These are phyloP conservation scores for Heliothis virescens DNA, from an alignment of 1,140 invertebrate genomes.

Conservation along the genomic window DNA sequence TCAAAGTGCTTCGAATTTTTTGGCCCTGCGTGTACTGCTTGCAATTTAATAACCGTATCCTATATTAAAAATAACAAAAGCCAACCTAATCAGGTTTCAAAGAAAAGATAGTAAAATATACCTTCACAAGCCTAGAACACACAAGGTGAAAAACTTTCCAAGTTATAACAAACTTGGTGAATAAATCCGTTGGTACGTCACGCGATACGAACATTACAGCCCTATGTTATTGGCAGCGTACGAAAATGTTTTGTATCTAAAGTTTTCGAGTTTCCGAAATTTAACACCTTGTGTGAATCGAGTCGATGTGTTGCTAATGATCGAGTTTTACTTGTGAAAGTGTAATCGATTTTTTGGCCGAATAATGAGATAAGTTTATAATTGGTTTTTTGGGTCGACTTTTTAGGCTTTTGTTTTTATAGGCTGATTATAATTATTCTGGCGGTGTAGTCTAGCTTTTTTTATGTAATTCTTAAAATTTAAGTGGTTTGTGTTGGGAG, in stretches of 20 bases:
- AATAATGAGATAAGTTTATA: conserved; percentile 7
- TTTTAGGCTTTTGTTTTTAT: background rate
- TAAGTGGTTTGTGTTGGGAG: too few relatives aligned
- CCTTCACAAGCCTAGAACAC: background rate
- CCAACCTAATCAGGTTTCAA: background rate
- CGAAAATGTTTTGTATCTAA: conserved; percentile 21
- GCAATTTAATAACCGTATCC: background rate
- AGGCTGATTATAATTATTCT: background rate
- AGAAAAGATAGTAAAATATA: conserved; percentile 5
- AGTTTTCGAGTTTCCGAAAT: conserved; percentile 17
- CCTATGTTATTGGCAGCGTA: conserved; percentile 21
- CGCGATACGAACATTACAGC: conserved; percentile 22
- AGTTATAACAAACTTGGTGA: conserved; percentile 11
- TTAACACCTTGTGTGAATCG: conserved; percentile 28
- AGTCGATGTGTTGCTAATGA: conserved; percentile 15
- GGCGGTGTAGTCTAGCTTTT: background rate
- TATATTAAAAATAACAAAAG: background rate
- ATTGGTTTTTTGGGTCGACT: background rate
- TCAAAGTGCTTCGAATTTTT: background rate
- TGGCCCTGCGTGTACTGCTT: too few relatives aligned
- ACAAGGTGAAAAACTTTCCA: conserved; percentile 31
- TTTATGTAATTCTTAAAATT: too few relatives aligned
- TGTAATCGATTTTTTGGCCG: conserved; percentile 3
- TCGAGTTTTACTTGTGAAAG: background rate
- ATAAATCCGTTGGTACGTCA: conserved; percentile 3